Conservation (phyloP, 2,888 invertebrate species). For the Orthosia gracilis region DNA sequence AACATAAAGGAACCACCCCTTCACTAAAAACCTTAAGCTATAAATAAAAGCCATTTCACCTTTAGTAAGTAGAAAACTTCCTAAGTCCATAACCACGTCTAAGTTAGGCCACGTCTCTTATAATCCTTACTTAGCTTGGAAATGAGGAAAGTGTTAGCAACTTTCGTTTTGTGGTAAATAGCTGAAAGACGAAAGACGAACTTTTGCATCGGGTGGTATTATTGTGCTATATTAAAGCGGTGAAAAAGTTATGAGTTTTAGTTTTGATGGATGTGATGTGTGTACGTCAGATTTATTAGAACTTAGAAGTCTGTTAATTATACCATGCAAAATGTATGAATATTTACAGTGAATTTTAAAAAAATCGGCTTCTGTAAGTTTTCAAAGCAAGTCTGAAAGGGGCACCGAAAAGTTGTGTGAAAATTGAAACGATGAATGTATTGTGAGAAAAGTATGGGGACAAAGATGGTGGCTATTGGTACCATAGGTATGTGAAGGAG, state of each 20-base stretch:
- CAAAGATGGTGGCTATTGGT: too few species aligned
- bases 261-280: slow-evolving; percentile 24
- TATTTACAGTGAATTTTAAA: not conserved
- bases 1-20: slow-evolving; percentile 30
- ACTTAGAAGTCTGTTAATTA: not conserved
- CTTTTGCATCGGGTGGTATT: slow-evolving; percentile 41
- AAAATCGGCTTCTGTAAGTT: too few species aligned
- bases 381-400: too few species aligned
- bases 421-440: too few species aligned
- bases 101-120: slow-evolving; percentile 51
- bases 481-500: too few species aligned
- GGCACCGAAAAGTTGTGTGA: too few species aligned
- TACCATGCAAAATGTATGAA: not conserved
- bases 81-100: slow-evolving; percentile 46
- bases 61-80: slow-evolving; percentile 55
- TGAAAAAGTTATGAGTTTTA: slow-evolving; percentile 30
- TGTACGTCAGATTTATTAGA: slow-evolving; percentile 5
- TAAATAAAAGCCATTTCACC: slow-evolving; percentile 55
- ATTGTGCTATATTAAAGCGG: slow-evolving; percentile 35
- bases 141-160: slow-evolving; percentile 59
- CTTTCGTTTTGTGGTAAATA: slow-evolving; percentile 53
- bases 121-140: slow-evolving; percentile 55
- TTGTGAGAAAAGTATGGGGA: too few species aligned
- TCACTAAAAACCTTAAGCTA: slow-evolving; percentile 9
- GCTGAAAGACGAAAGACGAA: slow-evolving; percentile 43